A percentile compares a stretch with the other conserved stretches of the same genome.
These are phyloP conservation scores for Operophtera brumata DNA, from an alignment of 2,888 invertebrate genomes.

Conservation along the genomic window DNA sequence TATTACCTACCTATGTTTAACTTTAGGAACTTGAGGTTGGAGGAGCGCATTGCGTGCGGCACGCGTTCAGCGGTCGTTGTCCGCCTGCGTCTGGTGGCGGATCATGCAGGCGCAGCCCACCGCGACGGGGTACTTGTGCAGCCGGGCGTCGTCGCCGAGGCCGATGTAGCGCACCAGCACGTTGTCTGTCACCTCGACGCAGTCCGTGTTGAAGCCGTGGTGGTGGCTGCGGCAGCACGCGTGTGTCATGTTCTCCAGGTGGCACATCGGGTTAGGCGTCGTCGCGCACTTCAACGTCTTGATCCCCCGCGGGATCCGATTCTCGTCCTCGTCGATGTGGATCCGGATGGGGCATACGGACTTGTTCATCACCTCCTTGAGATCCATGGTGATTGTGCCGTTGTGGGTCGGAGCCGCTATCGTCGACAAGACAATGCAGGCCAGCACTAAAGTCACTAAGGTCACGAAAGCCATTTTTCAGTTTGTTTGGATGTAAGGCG, in stretches of 20 bases:
- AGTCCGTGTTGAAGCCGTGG: constrained; percentile 55
- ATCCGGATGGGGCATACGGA: constrained; percentile 67
- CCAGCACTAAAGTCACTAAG: constrained; percentile 28
- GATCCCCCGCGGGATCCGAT: constrained; percentile 64
- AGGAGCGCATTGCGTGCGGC: constrained; percentile 16
- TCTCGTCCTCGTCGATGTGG: constrained; percentile 50
- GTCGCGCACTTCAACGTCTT: constrained; percentile 63
- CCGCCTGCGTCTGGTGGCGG: constrained; percentile 41
- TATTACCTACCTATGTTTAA: constrained; percentile 1
- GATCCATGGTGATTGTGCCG: constrained; percentile 40
- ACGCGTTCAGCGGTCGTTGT: constrained; percentile 40
- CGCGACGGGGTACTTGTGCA: constrained; percentile 47
- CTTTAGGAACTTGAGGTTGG: constrained; percentile 28
- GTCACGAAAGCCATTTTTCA: constrained; percentile 20
- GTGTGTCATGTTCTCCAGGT: constrained; percentile 46
- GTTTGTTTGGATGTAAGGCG: neutral
- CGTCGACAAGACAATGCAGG: constrained; percentile 26
- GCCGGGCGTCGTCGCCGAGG: constrained; percentile 36
- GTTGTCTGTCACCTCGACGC: constrained; percentile 67
- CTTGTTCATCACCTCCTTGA: constrained; percentile 54
- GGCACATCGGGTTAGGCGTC: constrained; percentile 57
- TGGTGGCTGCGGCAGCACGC: constrained; percentile 65
- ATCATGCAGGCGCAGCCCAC: constrained; percentile 73
- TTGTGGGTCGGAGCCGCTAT: constrained; percentile 31
- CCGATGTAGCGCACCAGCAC: constrained; percentile 57